Base-by-base conservation (phyloP, 1,140 invertebrate genomes). In the Pteromalus puparum region DNA sequence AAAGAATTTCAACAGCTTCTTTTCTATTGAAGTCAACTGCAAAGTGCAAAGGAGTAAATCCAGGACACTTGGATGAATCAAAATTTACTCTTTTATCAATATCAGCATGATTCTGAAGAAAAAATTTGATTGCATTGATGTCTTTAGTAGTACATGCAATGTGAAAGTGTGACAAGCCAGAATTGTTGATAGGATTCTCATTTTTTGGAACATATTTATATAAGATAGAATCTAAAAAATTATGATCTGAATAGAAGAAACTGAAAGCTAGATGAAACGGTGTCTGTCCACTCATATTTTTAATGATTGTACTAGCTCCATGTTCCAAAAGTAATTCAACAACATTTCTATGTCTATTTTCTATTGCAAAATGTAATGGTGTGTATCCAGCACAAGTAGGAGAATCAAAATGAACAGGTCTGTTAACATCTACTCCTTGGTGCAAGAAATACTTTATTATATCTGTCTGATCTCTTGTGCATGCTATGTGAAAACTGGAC, bases 401-500 rank as follows among this genome's bases (percentile, higher is more conserved):
- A 6, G 75, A 77, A 61, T 78, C n/a, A 46, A 77, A 77, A 70
- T 70, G 21, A n/a, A 65, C 26, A 42, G 28, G 6, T 28, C 28
- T 34, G 18, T 77, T 83, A 46, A 82, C 18, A 76, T 75, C 30
- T 18, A 78, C 67, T 46, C 30, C n/a, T 30, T 1, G 21, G n/a
- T 65, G 3, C 21, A 83, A 28, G 68, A 78, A 70, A 68, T 68
- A 24, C 28, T 78, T 38, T 18, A 82, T 30, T 42, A 78, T 24
- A 34, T 83, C 65, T 78, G 9, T 9, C 10, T 48, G 12, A 53
- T 78, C 34, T 48, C 53, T 70, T 28, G 53, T 70, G n/a, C 82
- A 83, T n/a, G 75, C 82, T 77, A 83, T 53, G 70, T 83, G 82
- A 77, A 83, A 78, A 53, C 48, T 42, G 7, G 82, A 83, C 12